Conservation (phyloP, 2,888 invertebrate genomes). For the Tinea trinotella region DNA sequence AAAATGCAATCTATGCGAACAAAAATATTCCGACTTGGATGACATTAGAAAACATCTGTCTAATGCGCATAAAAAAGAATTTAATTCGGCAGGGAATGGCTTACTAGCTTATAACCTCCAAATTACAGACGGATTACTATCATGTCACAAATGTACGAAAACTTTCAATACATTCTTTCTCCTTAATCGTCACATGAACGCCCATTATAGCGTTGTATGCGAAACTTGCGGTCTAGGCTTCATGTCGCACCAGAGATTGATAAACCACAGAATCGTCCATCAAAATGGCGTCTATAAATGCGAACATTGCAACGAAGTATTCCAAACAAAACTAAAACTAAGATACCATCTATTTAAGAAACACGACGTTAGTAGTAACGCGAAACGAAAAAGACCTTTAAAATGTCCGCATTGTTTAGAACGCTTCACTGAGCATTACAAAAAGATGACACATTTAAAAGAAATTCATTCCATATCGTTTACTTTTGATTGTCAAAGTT, state of each 20-base stretch:
- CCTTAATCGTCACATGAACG: conserved; percentile 60
- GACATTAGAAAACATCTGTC: conserved; percentile 49
- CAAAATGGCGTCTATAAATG: conserved; percentile 55
- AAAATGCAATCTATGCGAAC: conserved; percentile 52
- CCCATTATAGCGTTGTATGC: conserved; percentile 57
- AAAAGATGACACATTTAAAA: conserved; percentile 58
- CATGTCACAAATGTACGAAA: conserved; percentile 53
- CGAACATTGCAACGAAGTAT: conserved; percentile 50
- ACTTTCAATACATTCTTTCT: conserved; percentile 57
- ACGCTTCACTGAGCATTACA: conserved; percentile 57
- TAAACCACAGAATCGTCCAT: conserved; percentile 54
- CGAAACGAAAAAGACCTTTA: conserved; percentile 49
- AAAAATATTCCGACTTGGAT: conserved; percentile 50
- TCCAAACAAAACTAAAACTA: conserved; percentile 51
- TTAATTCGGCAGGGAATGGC: conserved; percentile 56
- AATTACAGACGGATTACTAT: conserved; percentile 39
- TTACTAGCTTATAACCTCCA: conserved; percentile 55
- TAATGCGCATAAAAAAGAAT: conserved; percentile 48
- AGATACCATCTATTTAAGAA: conserved; percentile 54
- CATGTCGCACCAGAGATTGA: conserved; percentile 54
- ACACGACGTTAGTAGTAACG: conserved; percentile 47
- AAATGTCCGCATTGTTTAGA: conserved; percentile 62
- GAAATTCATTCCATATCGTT: conserved; percentile 54
- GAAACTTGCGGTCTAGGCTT: conserved; percentile 61
- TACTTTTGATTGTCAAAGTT: conserved; percentile 50